Conservation (phyloP, 2,888 invertebrate species). For the Mechanitis messenoides region DNA sequence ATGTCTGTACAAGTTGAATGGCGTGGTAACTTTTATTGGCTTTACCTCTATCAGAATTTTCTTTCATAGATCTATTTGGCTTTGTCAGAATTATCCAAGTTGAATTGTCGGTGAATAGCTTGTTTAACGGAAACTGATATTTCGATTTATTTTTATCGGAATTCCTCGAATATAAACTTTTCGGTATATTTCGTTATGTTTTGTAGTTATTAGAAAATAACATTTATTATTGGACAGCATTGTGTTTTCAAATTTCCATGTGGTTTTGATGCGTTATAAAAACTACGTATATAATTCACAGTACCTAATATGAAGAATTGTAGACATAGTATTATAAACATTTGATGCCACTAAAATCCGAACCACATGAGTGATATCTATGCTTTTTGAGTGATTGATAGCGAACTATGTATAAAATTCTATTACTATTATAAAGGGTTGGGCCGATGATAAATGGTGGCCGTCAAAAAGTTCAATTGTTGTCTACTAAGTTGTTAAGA, state of each 20-base stretch:
- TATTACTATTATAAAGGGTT: constrained; percentile 34
- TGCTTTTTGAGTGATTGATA: constrained; percentile 33
- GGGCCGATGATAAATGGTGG: constrained; percentile 34
- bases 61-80: constrained; percentile 55
- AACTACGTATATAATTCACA: neutral
- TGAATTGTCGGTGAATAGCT: constrained; percentile 65
- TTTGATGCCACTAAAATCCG: constrained; percentile 8
- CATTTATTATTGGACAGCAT: neutral
- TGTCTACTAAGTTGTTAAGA: constrained; percentile 24
- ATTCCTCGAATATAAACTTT: constrained; percentile 58
- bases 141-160: constrained; percentile 56
- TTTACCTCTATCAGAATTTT: constrained; percentile 60
- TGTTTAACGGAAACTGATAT: constrained; percentile 58
- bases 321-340: neutral
- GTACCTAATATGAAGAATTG: neutral
- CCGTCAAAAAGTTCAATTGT: constrained; percentile 33
- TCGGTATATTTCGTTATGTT: constrained; percentile 5
- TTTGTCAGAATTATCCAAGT: constrained; percentile 52
- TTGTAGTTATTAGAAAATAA: constrained; percentile 8
- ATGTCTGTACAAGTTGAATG: constrained; percentile 48
- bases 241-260: constrained; percentile 4
- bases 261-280: neutral
- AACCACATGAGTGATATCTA: constrained; percentile 23
- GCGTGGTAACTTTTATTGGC: constrained; percentile 64
- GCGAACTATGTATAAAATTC: constrained; percentile 34